These are phyloP conservation scores for Leptopilina syphax DNA, from an alignment of 2,888 invertebrate genomes.

Conservation along the genomic window DNA sequence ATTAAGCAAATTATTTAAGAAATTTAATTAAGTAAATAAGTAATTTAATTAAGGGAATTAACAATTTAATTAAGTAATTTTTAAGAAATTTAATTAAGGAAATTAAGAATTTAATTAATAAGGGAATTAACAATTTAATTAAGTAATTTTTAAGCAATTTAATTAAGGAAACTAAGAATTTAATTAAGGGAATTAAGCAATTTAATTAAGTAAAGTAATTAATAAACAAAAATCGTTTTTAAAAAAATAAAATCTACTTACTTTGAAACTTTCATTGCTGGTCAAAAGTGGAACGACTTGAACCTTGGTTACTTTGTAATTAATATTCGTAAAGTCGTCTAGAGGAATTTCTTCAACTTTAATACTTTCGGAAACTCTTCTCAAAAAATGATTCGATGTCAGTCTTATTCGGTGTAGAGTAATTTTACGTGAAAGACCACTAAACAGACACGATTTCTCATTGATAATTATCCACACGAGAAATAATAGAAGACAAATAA, in stretches of 20 bases:
- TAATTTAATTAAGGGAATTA: too few species aligned
- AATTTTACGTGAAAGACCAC: conserved; percentile 62
- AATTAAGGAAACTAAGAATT: too few species aligned
- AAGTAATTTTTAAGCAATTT: too few species aligned
- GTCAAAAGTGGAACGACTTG: conserved; percentile 82
- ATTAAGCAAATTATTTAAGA: too few species aligned
- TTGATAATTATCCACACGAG: conserved; percentile 66
- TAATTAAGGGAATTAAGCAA: too few species aligned
- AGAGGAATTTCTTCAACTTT: conserved; percentile 64
- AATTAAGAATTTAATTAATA: too few species aligned
- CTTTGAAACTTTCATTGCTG: conserved; percentile 73
- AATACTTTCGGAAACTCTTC: conserved; percentile 46
- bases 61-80: too few species aligned
- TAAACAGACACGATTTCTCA: conserved; percentile 66
- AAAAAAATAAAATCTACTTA: conserved; percentile 9
- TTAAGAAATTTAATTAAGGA: too few species aligned
- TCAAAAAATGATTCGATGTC: conserved; percentile 43
- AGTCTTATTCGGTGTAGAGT: conserved; percentile 57
- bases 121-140: too few species aligned
- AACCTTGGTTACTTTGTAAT: conserved; percentile 69
- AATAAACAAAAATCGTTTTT: too few species aligned
- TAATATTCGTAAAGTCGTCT: conserved; percentile 49
- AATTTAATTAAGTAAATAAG: too few species aligned
- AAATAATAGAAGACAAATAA: conserved; percentile 61
- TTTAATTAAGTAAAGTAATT: too few species aligned